Base-by-base conservation (phyloP, 1,140 invertebrate species). In the Lutraria rhynchaena region DNA sequence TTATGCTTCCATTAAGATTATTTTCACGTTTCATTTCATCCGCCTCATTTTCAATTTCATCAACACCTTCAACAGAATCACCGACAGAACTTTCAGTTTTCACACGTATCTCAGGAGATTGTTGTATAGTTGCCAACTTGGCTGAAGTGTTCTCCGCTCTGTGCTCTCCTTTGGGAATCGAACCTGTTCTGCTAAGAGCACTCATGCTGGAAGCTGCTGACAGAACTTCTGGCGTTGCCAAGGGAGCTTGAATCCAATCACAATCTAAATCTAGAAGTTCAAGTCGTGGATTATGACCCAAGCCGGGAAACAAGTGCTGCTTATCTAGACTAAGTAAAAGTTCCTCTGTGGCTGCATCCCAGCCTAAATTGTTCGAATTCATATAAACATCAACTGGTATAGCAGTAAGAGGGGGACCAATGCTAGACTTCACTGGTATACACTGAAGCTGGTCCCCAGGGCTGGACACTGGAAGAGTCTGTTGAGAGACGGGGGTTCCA, bases 201-300 rank as follows among this genome's bases (percentile, higher is more conserved):
- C 76, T 60, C 37, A 80, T 57, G 24, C 76, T 80, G 1, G 76
- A 80, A n/a, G 65, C 76, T 24, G 63, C 76, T 35, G 76, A 80
- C 9, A 80, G 46, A n/a, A 31, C 55, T 53, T 80, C 76, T 1
- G 76, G 76, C 9, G 37, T 80, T 13, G 76, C 76, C 33, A 80
- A 29, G 4, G 76, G 76, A 24, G 76, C 76, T n/a, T 80, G 63
- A 0, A 80, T 51, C 24, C 65, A 55, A 9, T 80, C 76, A 24
- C 63, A 53, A 58, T 53, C 65, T 27, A 70, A 41, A 49, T 69
- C 63, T 35, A 61, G 15, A 5, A 80, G 19, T 55, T 77, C 74
- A 15, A 70, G 41, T 58, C 65, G 51, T 4, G 76, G 53, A 58
- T 70, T 29, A 29, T 60, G 37, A 22, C 65, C 65, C 0, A 57